Conservation (phyloP, 2,888 invertebrate genomes). For the Rotaria magnacalcarata region DNA sequence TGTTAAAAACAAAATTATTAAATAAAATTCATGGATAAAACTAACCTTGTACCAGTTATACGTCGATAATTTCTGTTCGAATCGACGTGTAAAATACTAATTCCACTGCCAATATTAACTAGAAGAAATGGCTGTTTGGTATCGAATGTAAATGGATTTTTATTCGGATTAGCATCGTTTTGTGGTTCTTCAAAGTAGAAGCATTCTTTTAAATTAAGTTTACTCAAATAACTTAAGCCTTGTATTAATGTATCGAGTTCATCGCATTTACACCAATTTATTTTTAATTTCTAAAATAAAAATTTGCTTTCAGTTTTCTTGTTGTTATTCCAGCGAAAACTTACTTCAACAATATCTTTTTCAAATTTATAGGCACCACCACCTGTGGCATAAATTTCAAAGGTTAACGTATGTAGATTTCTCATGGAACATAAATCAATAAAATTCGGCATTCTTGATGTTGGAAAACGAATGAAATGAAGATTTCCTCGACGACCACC, state of each 20-base stretch:
- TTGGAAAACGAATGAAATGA: conserved; percentile 95
- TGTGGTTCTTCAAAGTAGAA: conserved; percentile 80
- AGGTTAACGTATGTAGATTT: conserved; percentile 87
- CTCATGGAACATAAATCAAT: conserved; percentile 84
- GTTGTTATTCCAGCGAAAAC: background rate
- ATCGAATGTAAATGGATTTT: conserved; percentile 52
- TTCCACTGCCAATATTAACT: conserved; percentile 97
- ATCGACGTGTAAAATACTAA: conserved; percentile 85
- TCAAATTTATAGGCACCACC: conserved; percentile 97
- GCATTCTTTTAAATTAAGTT: conserved; percentile 80
- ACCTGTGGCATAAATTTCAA: conserved; percentile 93
- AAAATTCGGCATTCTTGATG: conserved; percentile 88
- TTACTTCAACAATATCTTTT: background rate
- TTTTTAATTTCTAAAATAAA: conserved; percentile 71
- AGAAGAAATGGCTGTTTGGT: conserved; percentile 71
- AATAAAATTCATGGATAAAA: conserved; percentile 55
- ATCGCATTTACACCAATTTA: conserved; percentile 87
- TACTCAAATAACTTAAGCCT: conserved; percentile 86
- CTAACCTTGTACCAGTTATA: conserved; percentile 74
- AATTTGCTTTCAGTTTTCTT: too few species aligned
- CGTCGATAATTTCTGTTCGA: conserved; percentile 78
- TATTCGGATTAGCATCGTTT: conserved; percentile 66
- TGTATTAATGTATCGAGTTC: conserved; percentile 90
- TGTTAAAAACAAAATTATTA: background rate
- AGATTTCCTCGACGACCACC: conserved; percentile 79